These are phyloP conservation scores for Drosophila serrata DNA, from an alignment of 1,140 invertebrate species.

Conservation along the genomic window DNA sequence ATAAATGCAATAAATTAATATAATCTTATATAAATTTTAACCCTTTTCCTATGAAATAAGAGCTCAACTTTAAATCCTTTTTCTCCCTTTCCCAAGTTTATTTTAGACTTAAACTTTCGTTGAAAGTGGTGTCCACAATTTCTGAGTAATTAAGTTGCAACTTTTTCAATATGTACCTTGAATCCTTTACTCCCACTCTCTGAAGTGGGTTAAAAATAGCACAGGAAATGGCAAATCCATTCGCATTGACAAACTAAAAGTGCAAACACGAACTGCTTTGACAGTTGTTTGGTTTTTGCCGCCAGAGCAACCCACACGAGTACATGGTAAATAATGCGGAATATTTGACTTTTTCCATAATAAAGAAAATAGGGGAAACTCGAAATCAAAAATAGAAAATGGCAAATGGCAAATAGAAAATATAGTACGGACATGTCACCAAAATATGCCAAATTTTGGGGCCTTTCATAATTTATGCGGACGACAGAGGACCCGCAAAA, in stretches of 20 bases:
- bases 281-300: constrained; percentile 62
- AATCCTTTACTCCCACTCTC: constrained; percentile 1
- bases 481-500: constrained; percentile 14
- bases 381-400: constrained; percentile 27
- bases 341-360: constrained; percentile 46
- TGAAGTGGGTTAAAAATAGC: constrained; percentile 32
- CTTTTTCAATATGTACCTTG: constrained; percentile 1
- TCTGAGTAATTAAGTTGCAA: constrained; percentile 21
- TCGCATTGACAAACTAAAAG: constrained; percentile 55
- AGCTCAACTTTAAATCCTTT: background rate
- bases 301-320: constrained; percentile 40
- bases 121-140: background rate
- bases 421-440: constrained; percentile 31
- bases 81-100: no score
- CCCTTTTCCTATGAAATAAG: background rate
- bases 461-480: constrained; percentile 48
- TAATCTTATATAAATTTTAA: background rate
- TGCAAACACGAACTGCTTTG: constrained; percentile 52
- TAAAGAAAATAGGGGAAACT: constrained; percentile 13
- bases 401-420: constrained; percentile 26
- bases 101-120: background rate
- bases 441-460: constrained; percentile 19
- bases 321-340: constrained; percentile 57
- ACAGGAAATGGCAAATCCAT: constrained; percentile 41
- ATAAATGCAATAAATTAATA: background rate